Evolutionary conservation across 2,888 invertebrate genomes (phyloP), one percentile per base, ranked within the genome.

Genomic region (Macaria notata): DNA sequence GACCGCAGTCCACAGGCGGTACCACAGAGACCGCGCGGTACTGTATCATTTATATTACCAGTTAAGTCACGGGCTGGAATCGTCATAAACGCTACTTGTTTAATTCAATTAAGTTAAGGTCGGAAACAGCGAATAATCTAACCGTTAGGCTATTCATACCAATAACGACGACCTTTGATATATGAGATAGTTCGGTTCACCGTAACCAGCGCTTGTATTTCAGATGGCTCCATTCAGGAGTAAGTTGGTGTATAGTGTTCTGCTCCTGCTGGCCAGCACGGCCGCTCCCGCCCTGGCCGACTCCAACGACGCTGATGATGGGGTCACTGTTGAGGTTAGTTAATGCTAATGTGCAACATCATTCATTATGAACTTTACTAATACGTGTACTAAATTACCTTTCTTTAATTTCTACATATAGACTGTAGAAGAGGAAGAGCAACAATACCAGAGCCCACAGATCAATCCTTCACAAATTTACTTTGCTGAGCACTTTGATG

Each of bases 401-500:
- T 7, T 19, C 4, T 49, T 43, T 33, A 19, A 36, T 30, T 42
- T 44, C 38, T n/a, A 38, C 9, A 46, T 30, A 3, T 66, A 86
- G 85, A 65, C 68, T 33, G 84, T 83, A 68, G 86, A 88, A 71
- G 86, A 88, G 61, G 84, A 92, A 30, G 89, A 92, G 31, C 88
- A 91, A 49, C 92, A 92, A 31, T 97, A 97, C 75, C 92, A 92
- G 48, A 96, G 96, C 73, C 98, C 98, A 0, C 85, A 89, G 62
- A 86, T 95, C 8, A 92, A 93, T 61, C 84, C 92, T 0, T 93
- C 92, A 31, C 92, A 92, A 69, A 93, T 94, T 33, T 95, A 96
- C 79, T 92, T 98, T 58, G 94, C 95, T 0, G 98, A 98, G 73
- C 95, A 97, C 79, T 98, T 98, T 87, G 98, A 98, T 83, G 94